Evolutionary conservation across 1,140 invertebrate species (phyloP).

Genomic region (Artemia franciscana): DNA sequence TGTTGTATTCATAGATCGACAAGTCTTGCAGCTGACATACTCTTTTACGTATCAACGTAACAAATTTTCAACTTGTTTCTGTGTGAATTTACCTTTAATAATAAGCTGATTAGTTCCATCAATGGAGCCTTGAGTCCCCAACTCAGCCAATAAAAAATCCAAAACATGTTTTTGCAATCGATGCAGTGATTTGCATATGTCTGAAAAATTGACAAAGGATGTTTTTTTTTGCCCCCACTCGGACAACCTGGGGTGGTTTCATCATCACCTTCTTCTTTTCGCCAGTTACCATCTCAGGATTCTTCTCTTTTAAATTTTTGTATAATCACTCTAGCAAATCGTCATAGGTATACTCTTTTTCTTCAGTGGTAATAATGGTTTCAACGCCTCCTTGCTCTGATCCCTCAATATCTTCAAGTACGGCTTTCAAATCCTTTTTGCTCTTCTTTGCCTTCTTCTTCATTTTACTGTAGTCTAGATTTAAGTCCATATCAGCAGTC

Average conservation of each 20-base stretch:
- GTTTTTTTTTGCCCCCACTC: slow-evolving; percentile 98
- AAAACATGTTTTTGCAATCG: slow-evolving; percentile 93
- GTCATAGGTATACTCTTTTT: slow-evolving; percentile 96
- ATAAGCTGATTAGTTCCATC: slow-evolving; percentile 65
- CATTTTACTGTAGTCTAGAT: no score
- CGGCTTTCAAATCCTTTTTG: no score
- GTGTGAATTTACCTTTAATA: slow-evolving; percentile 96
- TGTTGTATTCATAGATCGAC: slow-evolving; percentile 91
- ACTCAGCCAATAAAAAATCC: slow-evolving; percentile 90
- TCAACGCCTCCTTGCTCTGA: no score
- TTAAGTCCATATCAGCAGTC: no score
- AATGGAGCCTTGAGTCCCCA: slow-evolving; percentile 85
- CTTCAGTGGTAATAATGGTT: no score
- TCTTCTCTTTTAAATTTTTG: slow-evolving; percentile 96
- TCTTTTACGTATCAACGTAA: slow-evolving; percentile 92
- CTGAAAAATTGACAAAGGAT: slow-evolving; percentile 96
- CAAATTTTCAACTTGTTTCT: slow-evolving; percentile 99
- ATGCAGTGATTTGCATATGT: slow-evolving; percentile 72
- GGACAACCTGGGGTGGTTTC: slow-evolving; percentile 91
- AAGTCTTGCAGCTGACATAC: slow-evolving; percentile 99
- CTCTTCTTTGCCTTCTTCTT: no score
- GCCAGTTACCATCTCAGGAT: slow-evolving; percentile 94
- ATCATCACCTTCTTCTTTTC: slow-evolving; percentile 98
- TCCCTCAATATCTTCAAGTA: no score
- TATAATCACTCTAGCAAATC: slow-evolving; percentile 90